Percentiles rank a stretch among this genome's conserved stretches.
Evolutionary conservation across 2,113 vertebrate species (phyloP).

Genomic region (Lethenteron reissneri): DNA sequence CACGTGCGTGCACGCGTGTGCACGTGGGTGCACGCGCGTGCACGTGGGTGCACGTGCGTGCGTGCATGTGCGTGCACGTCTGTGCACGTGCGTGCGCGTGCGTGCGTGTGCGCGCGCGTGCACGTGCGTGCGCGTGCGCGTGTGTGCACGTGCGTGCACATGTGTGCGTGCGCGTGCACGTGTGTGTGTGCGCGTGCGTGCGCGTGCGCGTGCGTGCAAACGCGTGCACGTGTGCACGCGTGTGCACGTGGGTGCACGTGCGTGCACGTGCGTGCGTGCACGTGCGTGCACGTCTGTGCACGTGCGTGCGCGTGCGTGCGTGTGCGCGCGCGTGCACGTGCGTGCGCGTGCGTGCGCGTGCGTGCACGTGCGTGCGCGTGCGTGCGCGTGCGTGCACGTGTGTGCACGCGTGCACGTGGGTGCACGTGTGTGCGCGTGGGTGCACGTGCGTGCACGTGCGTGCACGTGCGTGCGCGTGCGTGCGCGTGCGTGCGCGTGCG

Average conservation of each 20-base stretch:
- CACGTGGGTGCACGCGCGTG: no score
- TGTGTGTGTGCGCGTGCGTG: background rate
- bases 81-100: no score
- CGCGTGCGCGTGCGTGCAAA: background rate
- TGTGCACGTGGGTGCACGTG: background rate
- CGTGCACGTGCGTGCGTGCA: background rate
- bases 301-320: background rate
- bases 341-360: background rate
- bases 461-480: background rate
- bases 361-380: background rate
- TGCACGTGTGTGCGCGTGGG: background rate
- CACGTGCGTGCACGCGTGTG: no score
- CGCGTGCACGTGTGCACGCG: background rate
- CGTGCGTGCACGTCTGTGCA: background rate
- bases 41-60: no score
- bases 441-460: background rate
- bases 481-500: background rate
- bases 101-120: no score
- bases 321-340: background rate
- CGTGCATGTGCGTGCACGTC: no score
- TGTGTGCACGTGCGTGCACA: no score
- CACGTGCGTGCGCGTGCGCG: no score
- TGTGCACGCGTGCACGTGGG: background rate
- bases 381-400: background rate
- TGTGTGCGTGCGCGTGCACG: background rate